Evolutionary conservation across 1,140 invertebrate species (phyloP).

Genomic region (Nylanderia fulva): DNA sequence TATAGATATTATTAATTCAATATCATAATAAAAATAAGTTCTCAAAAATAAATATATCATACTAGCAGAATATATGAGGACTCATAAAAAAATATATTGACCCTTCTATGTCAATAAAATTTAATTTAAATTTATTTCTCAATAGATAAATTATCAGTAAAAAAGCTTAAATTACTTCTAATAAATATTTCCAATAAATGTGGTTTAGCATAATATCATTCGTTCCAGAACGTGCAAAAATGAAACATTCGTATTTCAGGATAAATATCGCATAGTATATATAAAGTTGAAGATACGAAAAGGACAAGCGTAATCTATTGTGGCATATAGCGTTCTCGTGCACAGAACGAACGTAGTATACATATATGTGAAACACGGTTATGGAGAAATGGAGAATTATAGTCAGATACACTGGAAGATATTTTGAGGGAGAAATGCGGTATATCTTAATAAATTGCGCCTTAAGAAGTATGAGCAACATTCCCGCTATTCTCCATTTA

Average conservation of each 20-base stretch:
- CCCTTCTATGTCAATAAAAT: too few species aligned
- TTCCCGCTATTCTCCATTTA: constrained; percentile 14
- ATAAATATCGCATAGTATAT: constrained; percentile 20
- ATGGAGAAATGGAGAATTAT: constrained; percentile 31
- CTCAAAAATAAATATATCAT: too few species aligned
- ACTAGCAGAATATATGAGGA: too few species aligned
- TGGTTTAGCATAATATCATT: background rate
- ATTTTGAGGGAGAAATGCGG: constrained; percentile 2
- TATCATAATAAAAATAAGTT: too few species aligned
- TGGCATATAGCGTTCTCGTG: constrained; percentile 8
- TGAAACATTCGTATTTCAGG: constrained; percentile 4
- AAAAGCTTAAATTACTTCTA: background rate
- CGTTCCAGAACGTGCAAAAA: background rate
- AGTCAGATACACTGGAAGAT: constrained; percentile 10
- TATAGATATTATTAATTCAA: too few species aligned
- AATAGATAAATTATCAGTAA: too few species aligned
- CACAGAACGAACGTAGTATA: background rate
- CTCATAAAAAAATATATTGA: background rate
- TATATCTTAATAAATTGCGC: constrained; percentile 51
- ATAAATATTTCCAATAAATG: too few species aligned
- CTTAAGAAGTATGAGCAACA: constrained; percentile 36
- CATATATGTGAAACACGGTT: background rate
- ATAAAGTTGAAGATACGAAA: constrained; percentile 2
- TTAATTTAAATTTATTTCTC: too few species aligned
- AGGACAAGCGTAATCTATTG: constrained; percentile 14